A percentile compares a stretch with the other conserved stretches of the same genome.
These are phyloP conservation scores for Laticauda laticaudata DNA, from an alignment of 2,113 vertebrate species.

Conservation along the genomic window DNA sequence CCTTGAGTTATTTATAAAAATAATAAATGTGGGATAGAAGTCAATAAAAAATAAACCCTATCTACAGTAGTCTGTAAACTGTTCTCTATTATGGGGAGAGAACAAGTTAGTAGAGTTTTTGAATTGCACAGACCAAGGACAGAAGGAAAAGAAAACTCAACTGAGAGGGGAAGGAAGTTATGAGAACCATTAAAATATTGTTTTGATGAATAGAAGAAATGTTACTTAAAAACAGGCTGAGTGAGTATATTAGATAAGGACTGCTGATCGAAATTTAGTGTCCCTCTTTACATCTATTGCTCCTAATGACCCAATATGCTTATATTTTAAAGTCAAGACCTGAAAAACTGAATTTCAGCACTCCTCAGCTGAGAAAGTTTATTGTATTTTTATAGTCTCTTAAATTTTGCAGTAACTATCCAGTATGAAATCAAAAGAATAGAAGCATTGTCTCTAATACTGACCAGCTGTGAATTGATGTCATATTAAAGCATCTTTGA, in stretches of 20 bases:
- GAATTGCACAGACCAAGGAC: not conserved
- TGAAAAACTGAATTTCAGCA: not conserved
- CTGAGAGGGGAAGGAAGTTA: not conserved
- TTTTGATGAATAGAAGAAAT: not conserved
- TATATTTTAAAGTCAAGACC: not conserved
- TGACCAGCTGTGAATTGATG: conserved; percentile 51
- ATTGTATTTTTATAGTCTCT: conserved; percentile 42
- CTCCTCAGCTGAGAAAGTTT: conserved; percentile 12
- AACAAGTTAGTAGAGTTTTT: not conserved
- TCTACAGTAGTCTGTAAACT: not conserved
- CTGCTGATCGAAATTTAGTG: not conserved
- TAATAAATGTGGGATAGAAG: too few relatives aligned
- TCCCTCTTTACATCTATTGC: not conserved
- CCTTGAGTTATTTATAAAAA: not conserved
- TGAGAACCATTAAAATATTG: not conserved
- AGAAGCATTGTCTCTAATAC: conserved; percentile 42
- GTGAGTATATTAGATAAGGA: not conserved
- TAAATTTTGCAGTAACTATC: conserved; percentile 39
- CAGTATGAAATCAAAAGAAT: conserved; percentile 34
- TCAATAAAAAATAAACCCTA: not conserved
- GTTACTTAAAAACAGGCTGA: not conserved
- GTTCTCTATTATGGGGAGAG: not conserved
- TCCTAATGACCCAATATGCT: not conserved
- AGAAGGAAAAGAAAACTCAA: not conserved
- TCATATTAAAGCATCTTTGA: conserved; percentile 57